Conservation (phyloP, 2,113 vertebrate species). For the Alosa alosa region DNA sequence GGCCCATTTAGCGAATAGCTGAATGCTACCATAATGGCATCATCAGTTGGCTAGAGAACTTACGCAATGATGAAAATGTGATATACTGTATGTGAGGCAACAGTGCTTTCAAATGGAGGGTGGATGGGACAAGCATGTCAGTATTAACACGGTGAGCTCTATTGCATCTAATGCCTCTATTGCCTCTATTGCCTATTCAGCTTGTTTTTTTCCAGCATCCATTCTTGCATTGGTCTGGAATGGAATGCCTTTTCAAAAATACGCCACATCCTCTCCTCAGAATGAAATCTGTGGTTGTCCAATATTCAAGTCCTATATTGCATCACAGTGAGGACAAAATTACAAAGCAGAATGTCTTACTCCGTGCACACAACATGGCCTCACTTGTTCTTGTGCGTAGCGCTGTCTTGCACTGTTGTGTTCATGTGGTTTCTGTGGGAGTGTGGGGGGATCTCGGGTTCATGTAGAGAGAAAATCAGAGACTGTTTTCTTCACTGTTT, state of each 20-base stretch:
- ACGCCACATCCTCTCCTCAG: no score
- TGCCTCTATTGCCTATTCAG: neutral
- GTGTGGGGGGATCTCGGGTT: neutral
- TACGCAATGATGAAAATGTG: no score
- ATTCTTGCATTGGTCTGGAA: neutral
- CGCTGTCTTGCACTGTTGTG: neutral
- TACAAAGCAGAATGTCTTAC: neutral
- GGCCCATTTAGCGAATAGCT: no score
- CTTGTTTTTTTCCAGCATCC: neutral
- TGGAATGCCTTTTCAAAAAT: neutral
- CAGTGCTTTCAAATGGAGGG: no score
- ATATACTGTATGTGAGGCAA: no score
- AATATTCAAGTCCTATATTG: no score
- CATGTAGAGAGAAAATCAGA: neutral
- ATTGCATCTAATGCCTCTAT: no score
- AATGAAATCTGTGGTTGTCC: no score
- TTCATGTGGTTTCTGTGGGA: neutral
- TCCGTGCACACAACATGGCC: neutral
- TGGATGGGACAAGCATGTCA: no score
- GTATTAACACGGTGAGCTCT: no score
- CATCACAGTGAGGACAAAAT: neutral
- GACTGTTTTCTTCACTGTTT: neutral
- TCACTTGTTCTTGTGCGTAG: neutral
- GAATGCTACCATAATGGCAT: no score
- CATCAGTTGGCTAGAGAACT: no score